A percentile compares a stretch with the other conserved stretches of the same genome.
These are phyloP conservation scores for Neopelma chrysocephalum DNA, from an alignment of 2,797 vertebrate species.

Conservation along the genomic window DNA sequence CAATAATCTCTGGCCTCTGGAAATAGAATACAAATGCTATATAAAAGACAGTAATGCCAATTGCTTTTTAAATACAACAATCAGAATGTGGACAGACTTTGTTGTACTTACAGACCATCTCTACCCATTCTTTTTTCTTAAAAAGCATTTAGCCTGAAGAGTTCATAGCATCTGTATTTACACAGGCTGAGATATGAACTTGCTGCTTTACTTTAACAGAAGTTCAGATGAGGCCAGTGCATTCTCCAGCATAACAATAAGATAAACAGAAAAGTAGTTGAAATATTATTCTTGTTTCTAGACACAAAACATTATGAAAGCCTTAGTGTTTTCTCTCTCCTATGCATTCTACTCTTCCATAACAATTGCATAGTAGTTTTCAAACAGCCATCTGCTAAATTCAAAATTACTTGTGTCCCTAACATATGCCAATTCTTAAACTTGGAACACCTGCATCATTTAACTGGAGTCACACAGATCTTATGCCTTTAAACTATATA, in stretches of 20 bases:
- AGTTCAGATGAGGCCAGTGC: neutral
- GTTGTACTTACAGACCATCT: neutral
- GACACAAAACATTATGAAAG: neutral
- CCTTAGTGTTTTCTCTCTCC: neutral
- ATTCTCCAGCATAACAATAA: neutral
- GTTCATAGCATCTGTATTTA: neutral
- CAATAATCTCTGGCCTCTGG: neutral
- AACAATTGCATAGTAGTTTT: neutral
- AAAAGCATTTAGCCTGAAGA: neutral
- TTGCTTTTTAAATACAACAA: neutral
- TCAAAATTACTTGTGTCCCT: neutral
- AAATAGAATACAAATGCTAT: neutral
- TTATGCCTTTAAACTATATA: neutral
- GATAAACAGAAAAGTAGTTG: neutral
- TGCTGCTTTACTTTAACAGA: neutral
- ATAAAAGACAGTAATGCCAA: neutral
- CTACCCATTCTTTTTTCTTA: neutral
- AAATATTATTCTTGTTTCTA: neutral
- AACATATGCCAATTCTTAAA: neutral
- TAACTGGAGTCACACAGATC: neutral
- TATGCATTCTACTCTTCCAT: neutral
- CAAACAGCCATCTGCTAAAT: neutral
- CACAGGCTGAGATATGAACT: fast-evolving
- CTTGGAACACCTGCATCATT: neutral
- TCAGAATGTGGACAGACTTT: neutral